phyloP scores from a whole-genome alignment of 2,113 vertebrate genomes.

The Oreotrochilus melanogaster region DNA sequence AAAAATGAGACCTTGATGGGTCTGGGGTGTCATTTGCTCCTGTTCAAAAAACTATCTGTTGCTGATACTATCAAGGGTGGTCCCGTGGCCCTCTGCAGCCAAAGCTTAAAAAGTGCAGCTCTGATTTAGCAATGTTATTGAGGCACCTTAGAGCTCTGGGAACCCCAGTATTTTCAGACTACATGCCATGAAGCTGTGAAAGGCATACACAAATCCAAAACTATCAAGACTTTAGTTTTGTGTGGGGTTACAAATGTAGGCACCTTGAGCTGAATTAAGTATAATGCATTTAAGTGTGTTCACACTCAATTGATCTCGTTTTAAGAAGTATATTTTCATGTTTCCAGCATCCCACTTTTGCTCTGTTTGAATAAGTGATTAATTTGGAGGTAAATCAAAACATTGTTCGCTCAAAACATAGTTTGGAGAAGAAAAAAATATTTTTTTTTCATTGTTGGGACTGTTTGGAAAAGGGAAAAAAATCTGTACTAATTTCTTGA shows the following conservation, averaged over 20 bases:
- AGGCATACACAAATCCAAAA: background rate
- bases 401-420: too few relatives aligned
- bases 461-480: background rate
- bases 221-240: background rate
- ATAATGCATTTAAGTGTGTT: background rate
- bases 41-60: background rate
- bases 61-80: background rate
- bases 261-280: background rate
- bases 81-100: accelerated
- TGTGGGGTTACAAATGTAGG: background rate
- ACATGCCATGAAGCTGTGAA: background rate
- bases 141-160: background rate
- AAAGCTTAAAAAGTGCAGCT: background rate
- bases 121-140: background rate
- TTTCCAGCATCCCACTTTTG: background rate
- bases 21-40: background rate
- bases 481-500: background rate
- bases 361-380: background rate
- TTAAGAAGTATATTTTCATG: background rate
- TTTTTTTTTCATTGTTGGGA: background rate
- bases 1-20: background rate
- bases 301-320: background rate
- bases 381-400: background rate
- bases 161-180: background rate
- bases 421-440: background rate